Evolutionary conservation across 2,113 vertebrate genomes (phyloP), one percentile per base, ranked within the genome.

Genomic region (Chitala chitala): DNA sequence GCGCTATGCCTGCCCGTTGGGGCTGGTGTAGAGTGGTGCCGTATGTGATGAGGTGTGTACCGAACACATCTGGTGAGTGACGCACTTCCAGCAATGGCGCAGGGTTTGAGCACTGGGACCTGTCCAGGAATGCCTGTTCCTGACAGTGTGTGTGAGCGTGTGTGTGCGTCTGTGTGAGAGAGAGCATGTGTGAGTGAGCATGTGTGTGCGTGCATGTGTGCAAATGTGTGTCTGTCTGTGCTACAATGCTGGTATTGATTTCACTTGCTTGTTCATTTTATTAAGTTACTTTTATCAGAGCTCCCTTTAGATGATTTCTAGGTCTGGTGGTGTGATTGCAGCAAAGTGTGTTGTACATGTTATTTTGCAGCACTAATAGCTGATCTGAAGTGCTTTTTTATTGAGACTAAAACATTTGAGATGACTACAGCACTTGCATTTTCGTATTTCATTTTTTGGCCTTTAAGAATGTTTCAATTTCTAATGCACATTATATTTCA

Each of bases 191-290:
- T n/a, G n/a, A n/a, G n/a, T n/a, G n/a, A n/a, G n/a, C 29, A n/a
- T 31, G 36, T 33, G 26, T 59, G n/a, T 71, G 55, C 36, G 55
- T 22, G 40, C 33, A 33, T 58, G 53, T 59, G 46, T 63, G 48
- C 71, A 36, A 72, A 66, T 54, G 72, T 55, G 59, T 79, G 78
- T 38, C 1, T 42, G 33, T 17, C 8, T 78, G 76, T 33, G 66
- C 40, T 0, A 17, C 7, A 50, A 36, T 4, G 44, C 24, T 10
- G 22, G 42, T 1, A 46, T 48, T 42, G 29, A 69, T 36, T 33
- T n/a, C 26, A 20, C 40, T 48, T 10, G 29, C 24, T 53, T 24
- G 31, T 31, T 69, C 22, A 69, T 69, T 68, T 42, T 46, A 46
- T 26, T 26, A 17, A 69, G 33, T 12, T 24, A 53, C 24, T 50